These are phyloP conservation scores for Leptinotarsa tumamoca DNA, from an alignment of 2,888 invertebrate genomes.

Conservation along the genomic window DNA sequence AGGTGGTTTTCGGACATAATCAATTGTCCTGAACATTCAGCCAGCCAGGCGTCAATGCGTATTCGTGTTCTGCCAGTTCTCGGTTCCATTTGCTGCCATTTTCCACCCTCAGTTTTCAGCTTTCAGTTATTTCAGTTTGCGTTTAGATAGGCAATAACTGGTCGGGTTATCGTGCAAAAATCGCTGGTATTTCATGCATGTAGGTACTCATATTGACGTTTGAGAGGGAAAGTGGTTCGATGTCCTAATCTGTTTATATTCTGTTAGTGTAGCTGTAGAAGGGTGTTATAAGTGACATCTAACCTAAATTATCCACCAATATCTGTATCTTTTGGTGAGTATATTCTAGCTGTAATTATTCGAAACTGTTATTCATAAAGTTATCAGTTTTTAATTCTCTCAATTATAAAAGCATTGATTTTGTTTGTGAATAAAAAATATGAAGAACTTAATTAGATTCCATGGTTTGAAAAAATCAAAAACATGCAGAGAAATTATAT, in stretches of 20 bases:
- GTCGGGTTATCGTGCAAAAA: neutral
- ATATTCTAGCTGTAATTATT: neutral
- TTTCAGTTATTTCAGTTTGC: constrained; percentile 8
- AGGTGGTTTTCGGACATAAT: neutral
- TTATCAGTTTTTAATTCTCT: no score
- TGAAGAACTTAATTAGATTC: no score
- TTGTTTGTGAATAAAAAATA: no score
- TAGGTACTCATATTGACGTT: no score
- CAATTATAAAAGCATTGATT: no score
- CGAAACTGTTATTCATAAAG: no score
- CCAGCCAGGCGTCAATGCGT: neutral
- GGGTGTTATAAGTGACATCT: neutral
- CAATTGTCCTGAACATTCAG: neutral
- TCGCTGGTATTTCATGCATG: neutral
- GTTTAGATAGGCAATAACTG: neutral
- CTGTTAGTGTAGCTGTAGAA: neutral
- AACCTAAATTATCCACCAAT: neutral
- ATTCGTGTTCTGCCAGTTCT: constrained; percentile 1
- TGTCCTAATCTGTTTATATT: neutral
- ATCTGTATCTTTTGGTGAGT: neutral
- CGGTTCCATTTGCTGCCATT: constrained; percentile 1
- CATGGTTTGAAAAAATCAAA: no score
- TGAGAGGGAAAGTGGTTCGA: no score
- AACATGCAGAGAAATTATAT: no score
- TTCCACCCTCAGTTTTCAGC: constrained; percentile 13